These are phyloP conservation scores for Istiophorus platypterus DNA, from an alignment of 2,113 vertebrate species.

Conservation along the genomic window DNA sequence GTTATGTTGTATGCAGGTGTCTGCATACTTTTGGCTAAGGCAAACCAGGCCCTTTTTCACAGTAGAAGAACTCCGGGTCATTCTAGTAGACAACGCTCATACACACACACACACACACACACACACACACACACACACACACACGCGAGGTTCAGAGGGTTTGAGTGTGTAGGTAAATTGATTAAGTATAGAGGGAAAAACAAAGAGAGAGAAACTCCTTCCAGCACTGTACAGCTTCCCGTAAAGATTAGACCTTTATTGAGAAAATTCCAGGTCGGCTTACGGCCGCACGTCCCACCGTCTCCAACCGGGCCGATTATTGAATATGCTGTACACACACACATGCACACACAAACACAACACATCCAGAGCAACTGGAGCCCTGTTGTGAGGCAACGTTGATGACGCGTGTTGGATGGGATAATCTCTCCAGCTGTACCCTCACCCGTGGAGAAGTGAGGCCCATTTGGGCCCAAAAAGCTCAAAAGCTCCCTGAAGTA, in stretches of 20 bases:
- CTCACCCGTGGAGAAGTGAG: conserved; percentile 68
- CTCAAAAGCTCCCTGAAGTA: conserved; percentile 43
- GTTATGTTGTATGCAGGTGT: neutral
- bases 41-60: neutral
- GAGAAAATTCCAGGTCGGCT: conserved; percentile 89
- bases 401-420: conserved; percentile 79
- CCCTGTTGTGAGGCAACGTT: conserved; percentile 75
- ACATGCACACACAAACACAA: conserved; percentile 50
- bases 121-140: neutral
- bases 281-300: conserved; percentile 77
- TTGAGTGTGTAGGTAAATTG: conserved; percentile 12
- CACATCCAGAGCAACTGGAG: conserved; percentile 62
- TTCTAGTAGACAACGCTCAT: neutral
- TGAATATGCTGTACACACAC: conserved; percentile 58
- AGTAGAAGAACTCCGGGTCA: conserved; percentile 34
- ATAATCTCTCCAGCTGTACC: conserved; percentile 80
- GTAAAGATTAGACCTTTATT: conserved; percentile 87
- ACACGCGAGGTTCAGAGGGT: no score
- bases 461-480: conserved; percentile 62
- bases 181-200: conserved; percentile 30
- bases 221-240: conserved; percentile 75
- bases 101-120: neutral
- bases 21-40: neutral
- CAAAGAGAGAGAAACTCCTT: conserved; percentile 36
- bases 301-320: conserved; percentile 79